phyloP scores from a whole-genome alignment of 2,113 vertebrate species.

The Rafetus swinhoei region DNA sequence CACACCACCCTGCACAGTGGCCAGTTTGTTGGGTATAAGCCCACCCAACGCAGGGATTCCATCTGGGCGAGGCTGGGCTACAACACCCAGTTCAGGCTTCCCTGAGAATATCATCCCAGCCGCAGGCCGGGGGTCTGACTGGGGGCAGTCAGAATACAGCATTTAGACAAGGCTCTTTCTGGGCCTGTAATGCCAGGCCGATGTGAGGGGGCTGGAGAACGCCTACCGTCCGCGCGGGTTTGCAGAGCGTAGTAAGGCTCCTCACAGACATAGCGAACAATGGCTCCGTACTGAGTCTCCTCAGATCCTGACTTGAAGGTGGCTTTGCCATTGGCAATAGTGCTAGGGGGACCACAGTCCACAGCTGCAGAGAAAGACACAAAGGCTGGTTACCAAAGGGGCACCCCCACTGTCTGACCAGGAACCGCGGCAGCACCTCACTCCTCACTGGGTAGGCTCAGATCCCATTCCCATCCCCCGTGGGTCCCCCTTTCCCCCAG shows the following conservation, averaged over 20 bases:
- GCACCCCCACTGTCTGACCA: not conserved
- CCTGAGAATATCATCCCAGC: not conserved
- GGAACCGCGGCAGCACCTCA: not conserved
- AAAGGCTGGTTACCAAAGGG: not conserved
- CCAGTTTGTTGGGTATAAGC: no score
- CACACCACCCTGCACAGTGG: not conserved
- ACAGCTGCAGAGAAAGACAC: constrained; percentile 76
- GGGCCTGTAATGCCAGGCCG: not conserved
- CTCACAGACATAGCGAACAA: constrained; percentile 68
- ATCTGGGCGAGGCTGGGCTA: not conserved
- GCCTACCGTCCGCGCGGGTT: constrained; percentile 59
- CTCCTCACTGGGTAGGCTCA: not conserved
- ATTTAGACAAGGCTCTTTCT: not conserved
- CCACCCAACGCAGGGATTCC: not conserved
- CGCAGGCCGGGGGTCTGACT: fast-evolving
- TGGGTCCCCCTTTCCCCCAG: not conserved
- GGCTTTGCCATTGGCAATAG: constrained; percentile 56
- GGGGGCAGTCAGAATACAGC: not conserved
- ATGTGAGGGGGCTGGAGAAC: not conserved
- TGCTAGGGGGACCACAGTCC: constrained; percentile 81
- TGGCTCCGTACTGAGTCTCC: constrained; percentile 68
- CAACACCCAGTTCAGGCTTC: not conserved
- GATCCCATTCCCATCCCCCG: not conserved
- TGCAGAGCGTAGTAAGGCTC: constrained; percentile 74
- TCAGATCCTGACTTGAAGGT: not conserved